phyloP scores from a whole-genome alignment of 2,888 invertebrate species.

The Timema cristinae region DNA sequence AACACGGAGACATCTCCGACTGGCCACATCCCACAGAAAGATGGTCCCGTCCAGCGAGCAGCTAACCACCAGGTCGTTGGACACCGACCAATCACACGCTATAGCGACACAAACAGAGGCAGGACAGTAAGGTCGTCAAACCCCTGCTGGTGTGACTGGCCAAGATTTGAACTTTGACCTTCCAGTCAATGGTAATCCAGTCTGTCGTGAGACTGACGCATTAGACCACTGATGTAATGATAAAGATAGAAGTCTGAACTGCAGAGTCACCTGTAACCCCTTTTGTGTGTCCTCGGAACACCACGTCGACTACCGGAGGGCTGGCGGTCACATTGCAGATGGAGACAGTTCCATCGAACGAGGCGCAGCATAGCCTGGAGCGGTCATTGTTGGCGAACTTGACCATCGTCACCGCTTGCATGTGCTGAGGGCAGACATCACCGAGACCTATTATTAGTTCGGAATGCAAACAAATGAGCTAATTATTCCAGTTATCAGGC shows the following conservation, averaged over 20 bases:
- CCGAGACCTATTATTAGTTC: too few species aligned
- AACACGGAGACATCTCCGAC: conserved; percentile 54
- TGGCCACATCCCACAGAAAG: conserved; percentile 65
- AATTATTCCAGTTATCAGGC: too few species aligned
- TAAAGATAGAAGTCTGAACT: conserved; percentile 34
- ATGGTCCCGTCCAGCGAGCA: conserved; percentile 70
- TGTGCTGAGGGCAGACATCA: conserved; percentile 48
- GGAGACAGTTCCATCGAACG: conserved; percentile 72
- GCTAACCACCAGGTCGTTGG: conserved; percentile 78
- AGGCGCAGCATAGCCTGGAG: conserved; percentile 73
- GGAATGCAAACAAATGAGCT: too few species aligned
- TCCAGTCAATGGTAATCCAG: too few species aligned
- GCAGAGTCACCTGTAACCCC: conserved; percentile 62
- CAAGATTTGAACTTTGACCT: too few species aligned
- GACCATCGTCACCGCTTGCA: conserved; percentile 67
- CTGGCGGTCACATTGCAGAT: conserved; percentile 71
- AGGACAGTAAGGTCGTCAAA: too few species aligned
- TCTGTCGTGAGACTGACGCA: too few species aligned
- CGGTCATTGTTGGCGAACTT: conserved; percentile 84
- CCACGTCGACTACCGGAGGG: conserved; percentile 66
- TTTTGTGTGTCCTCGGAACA: conserved; percentile 70
- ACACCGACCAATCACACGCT: conserved; percentile 81
- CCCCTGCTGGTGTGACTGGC: too few species aligned
- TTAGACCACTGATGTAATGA: conserved; percentile 37
- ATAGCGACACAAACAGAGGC: background rate